Evolutionary conservation across 53 echinoderm and acorn worm genomes (phyloP).

Genomic region (Echinarachnius parma): DNA sequence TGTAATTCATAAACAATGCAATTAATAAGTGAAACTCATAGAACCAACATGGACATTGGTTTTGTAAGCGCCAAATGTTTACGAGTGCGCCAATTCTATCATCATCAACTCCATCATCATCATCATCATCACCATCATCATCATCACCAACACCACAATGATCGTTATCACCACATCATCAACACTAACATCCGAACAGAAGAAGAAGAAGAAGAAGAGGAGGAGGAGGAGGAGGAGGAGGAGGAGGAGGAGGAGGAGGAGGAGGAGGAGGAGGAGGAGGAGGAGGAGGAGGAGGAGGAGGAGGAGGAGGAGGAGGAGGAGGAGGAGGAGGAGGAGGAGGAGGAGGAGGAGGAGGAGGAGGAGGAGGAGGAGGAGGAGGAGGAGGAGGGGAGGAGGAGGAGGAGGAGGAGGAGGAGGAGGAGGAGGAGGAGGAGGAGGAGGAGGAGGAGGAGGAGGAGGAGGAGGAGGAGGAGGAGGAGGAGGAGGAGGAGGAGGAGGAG

Average conservation of each 20-base stretch:
- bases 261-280: background rate
- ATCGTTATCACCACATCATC: too few species aligned
- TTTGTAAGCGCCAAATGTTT: too few species aligned
- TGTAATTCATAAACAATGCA: too few species aligned
- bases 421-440: background rate
- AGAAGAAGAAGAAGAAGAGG: too few species aligned
- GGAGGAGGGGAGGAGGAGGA: background rate
- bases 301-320: background rate
- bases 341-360: background rate
- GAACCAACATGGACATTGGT: too few species aligned
- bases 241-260: background rate
- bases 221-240: background rate
- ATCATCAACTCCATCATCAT: too few species aligned
- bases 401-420: too few species aligned
- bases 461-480: background rate
- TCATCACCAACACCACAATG: too few species aligned
- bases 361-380: background rate
- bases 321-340: background rate
- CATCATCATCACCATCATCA: too few species aligned
- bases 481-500: background rate
- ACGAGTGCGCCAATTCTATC: too few species aligned
- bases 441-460: background rate
- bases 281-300: background rate
- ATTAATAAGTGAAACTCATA: too few species aligned
- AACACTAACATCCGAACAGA: too few species aligned